These are phyloP conservation scores for Didymodactylos carnosus DNA, from an alignment of 2,888 invertebrate species.

Conservation along the genomic window DNA sequence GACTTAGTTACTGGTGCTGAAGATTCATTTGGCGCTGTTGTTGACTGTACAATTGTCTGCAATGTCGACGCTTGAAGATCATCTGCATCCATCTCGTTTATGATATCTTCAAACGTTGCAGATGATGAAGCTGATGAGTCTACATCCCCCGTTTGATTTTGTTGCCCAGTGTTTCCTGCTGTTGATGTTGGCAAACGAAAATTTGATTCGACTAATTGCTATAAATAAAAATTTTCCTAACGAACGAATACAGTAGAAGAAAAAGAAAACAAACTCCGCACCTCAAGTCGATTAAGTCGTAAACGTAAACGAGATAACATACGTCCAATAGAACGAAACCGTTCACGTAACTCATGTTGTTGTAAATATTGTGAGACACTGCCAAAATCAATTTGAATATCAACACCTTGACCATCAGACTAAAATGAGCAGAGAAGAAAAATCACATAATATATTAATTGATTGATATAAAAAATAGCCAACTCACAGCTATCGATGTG, in stretches of 20 bases:
- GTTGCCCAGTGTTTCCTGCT: neutral
- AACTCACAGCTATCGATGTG: slow-evolving; percentile 25
- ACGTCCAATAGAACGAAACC: slow-evolving; percentile 28
- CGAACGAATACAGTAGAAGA: too few species aligned
- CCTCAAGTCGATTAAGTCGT: slow-evolving; percentile 36
- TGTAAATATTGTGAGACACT: slow-evolving; percentile 17
- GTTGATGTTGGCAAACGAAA: neutral
- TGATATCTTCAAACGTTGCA: slow-evolving; percentile 8
- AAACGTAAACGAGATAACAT: slow-evolving; percentile 39
- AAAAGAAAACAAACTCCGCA: too few species aligned
- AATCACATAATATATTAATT: too few species aligned
- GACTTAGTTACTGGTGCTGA: too few species aligned
- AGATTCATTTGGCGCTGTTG: too few species aligned
- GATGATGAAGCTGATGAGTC: too few species aligned
- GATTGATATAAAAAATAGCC: too few species aligned
- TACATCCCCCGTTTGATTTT: too few species aligned
- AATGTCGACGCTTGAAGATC: too few species aligned
- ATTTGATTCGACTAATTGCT: neutral
- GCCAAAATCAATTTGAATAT: slow-evolving; percentile 35
- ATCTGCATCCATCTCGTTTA: neutral
- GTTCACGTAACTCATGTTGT: slow-evolving; percentile 26
- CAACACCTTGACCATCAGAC: slow-evolving; percentile 32
- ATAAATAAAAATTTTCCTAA: neutral
- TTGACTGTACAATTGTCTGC: too few species aligned
- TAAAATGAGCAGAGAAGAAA: too few species aligned